Evolutionary conservation across 2,113 vertebrate species (phyloP), one percentile per base, ranked within the genome.

Genomic region (Castor canadensis): DNA sequence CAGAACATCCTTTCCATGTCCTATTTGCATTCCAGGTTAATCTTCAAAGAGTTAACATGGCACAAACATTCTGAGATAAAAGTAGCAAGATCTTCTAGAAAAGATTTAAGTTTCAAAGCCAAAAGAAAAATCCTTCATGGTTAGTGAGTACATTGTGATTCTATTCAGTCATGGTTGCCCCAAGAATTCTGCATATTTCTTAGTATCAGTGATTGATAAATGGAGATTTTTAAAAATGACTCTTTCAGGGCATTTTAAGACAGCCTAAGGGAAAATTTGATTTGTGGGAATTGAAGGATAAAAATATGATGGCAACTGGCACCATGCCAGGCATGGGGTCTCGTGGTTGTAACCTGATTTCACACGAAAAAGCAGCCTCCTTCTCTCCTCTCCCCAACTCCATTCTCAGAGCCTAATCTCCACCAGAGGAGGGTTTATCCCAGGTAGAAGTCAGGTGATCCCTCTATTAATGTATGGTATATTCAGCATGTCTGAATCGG

Each of bases 61-160:
- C 82, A 97, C 93, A 94, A 93, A 91, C 86, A 89, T 73, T 91
- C 52, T 38, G 72, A 76, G 95, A 97, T 96, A 97, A 96, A 95
- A 90, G 72, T 45, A 97, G 54, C 92, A 96, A 97, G 89, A 89
- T 96, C 69, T 92, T 94, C 86, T 62, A 88, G 85, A 92, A 88
- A 71, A 80, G 40, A 92, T 96, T 89, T 79, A 76, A 72, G 24
- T 87, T 60, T 64, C 40, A 86, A 71, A 43, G 24, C 75, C 92
- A 84, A 95, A 82, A 67, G 49, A 75, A 95, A 85, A 94, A 73
- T 54, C 1, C 40, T 82, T 75, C 92, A 26, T n/a, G 40, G 43
- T 90, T 82, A 73, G 47, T 47, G 40, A 54, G n/a, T 71, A 1
- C 45, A 45, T 11, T 60, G 3, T 66, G 49, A 82, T 89, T 95